A percentile compares a stretch with the other conserved stretches of the same genome.
phyloP scores from a whole-genome alignment of 1,140 invertebrate genomes.

The Meloidogyne exigua region DNA sequence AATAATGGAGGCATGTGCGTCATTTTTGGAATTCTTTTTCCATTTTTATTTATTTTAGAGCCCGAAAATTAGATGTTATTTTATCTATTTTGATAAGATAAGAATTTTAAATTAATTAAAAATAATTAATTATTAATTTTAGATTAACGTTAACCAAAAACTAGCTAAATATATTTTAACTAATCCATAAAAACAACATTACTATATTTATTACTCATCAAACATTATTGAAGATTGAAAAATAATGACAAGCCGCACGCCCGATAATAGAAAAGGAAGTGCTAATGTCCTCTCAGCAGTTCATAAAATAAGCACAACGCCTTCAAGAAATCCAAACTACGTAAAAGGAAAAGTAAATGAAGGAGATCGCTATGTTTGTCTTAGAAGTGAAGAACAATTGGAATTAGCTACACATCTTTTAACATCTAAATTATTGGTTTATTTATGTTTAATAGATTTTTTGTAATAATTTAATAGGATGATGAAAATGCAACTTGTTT shows the following conservation, averaged over 20 bases:
- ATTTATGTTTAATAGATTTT: background rate
- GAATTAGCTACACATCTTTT: constrained; percentile 40
- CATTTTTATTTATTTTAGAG: too few relatives aligned
- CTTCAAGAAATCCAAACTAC: constrained; percentile 34
- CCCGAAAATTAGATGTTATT: too few relatives aligned
- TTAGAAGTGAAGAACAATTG: constrained; percentile 42
- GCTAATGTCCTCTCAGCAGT: constrained; percentile 16
- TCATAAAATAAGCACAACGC: constrained; percentile 26
- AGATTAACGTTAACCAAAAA: too few relatives aligned
- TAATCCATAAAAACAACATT: background rate
- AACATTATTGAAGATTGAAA: background rate
- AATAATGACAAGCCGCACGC: constrained; percentile 22
- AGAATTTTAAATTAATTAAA: too few relatives aligned
- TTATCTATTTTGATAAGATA: too few relatives aligned
- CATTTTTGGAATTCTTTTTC: too few relatives aligned
- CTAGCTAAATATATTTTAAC: background rate
- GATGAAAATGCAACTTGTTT: constrained; percentile 13
- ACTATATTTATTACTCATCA: constrained; percentile 5
- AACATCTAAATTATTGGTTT: constrained; percentile 21
- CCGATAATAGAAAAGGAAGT: constrained; percentile 11
- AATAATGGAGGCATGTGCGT: too few relatives aligned
- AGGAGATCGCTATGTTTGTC: constrained; percentile 43
- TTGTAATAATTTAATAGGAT: background rate
- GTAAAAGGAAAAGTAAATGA: constrained; percentile 21
- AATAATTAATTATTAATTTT: too few relatives aligned